A percentile compares a stretch with the other conserved stretches of the same genome.
Evolutionary conservation across 2,888 invertebrate genomes (phyloP).

Genomic region (Agrochola lota): DNA sequence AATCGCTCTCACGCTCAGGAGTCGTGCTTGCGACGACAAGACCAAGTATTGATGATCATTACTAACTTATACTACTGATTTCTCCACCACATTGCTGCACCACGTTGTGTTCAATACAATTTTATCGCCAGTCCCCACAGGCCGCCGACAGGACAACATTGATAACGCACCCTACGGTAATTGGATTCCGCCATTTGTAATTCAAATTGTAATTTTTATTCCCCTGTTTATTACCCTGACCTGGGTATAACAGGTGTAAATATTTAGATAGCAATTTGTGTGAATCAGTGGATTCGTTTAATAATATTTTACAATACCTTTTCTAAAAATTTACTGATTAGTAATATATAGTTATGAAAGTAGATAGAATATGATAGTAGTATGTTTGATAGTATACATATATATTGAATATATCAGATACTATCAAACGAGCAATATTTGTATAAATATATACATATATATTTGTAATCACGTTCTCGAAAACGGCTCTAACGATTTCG

Average conservation of each 20-base stretch:
- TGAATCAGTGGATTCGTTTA: not conserved
- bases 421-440: no score
- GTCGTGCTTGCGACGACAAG: no score
- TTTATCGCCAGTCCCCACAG: conserved; percentile 37
- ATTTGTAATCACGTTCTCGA: no score
- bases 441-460: no score
- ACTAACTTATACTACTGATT: conserved; percentile 18
- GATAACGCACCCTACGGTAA: conserved; percentile 55
- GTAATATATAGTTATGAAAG: no score
- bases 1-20: no score
- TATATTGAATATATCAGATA: no score
- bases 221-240: conserved; percentile 35
- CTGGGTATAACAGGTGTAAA: conserved; percentile 27
- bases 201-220: conserved; percentile 59
- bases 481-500: no score
- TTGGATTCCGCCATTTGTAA: conserved; percentile 58
- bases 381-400: no score
- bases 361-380: no score
- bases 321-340: not conserved
- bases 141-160: conserved; percentile 42
- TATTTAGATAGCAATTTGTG: conserved; percentile 8
- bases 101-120: conserved; percentile 33
- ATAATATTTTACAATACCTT: not conserved
- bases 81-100: not conserved
- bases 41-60: no score